Evolutionary conservation across 2,888 invertebrate genomes (phyloP).

Genomic region (Acleris holmiana): DNA sequence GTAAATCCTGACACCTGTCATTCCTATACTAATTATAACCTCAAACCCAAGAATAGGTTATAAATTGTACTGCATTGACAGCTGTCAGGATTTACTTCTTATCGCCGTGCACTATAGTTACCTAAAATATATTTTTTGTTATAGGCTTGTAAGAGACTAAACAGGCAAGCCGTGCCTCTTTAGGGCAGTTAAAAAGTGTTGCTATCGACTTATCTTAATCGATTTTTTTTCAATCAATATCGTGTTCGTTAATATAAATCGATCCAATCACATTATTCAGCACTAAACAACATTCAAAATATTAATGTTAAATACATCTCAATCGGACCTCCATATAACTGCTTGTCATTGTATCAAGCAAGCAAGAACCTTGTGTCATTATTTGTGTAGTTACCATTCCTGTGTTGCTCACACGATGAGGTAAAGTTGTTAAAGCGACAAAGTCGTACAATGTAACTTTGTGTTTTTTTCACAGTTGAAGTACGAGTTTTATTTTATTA

Average conservation of each 20-base stretch:
- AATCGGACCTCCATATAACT: slow-evolving; percentile 4
- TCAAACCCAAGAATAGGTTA: too few relatives aligned
- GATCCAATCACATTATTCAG: slow-evolving; percentile 17
- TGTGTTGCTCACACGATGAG: neutral
- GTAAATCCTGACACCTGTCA: too few relatives aligned
- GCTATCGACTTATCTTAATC: too few relatives aligned
- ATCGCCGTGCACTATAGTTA: too few relatives aligned
- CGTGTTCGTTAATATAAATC: neutral
- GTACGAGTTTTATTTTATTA: slow-evolving; percentile 12
- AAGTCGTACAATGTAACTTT: neutral
- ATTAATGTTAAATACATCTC: slow-evolving; percentile 9
- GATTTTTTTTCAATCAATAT: too few relatives aligned
- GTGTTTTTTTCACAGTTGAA: slow-evolving; percentile 1
- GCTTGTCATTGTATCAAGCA: slow-evolving; percentile 11
- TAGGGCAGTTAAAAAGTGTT: too few relatives aligned
- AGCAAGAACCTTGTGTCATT: neutral
- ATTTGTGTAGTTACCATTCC: neutral
- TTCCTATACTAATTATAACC: too few relatives aligned
- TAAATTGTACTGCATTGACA: too few relatives aligned
- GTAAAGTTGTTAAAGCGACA: neutral
- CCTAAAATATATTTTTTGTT: too few relatives aligned
- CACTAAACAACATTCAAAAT: slow-evolving; percentile 21
- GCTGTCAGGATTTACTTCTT: too few relatives aligned
- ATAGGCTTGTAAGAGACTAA: too few relatives aligned
- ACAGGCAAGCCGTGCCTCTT: too few relatives aligned